Conservation (phyloP, 2,888 invertebrate genomes). For the Drosophila borborema region DNA sequence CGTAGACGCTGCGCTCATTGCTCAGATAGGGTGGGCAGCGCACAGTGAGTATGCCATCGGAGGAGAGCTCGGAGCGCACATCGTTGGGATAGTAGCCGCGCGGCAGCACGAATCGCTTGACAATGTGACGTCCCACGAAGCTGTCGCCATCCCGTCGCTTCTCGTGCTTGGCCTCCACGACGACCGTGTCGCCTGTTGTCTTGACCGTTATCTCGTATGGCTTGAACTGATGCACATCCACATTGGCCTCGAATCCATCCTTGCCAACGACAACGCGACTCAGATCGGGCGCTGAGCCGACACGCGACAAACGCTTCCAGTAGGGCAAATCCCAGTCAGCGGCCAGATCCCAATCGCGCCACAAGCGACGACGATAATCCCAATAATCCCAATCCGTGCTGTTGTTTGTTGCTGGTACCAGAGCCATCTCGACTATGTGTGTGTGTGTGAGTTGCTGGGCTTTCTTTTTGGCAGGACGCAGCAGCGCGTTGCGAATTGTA, state of each 20-base stretch:
- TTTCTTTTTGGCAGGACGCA: slow-evolving; percentile 59
- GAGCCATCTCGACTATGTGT: slow-evolving; percentile 70
- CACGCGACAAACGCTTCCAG: slow-evolving; percentile 83
- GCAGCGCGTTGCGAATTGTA: slow-evolving; percentile 61
- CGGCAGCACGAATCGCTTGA: slow-evolving; percentile 89
- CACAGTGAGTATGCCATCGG: slow-evolving; percentile 92
- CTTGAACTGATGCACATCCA: slow-evolving; percentile 89
- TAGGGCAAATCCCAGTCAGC: slow-evolving; percentile 84
- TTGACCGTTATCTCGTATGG: slow-evolving; percentile 90
- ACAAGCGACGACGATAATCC: slow-evolving; percentile 83
- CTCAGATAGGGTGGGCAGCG: slow-evolving; percentile 87
- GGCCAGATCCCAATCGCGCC: slow-evolving; percentile 83
- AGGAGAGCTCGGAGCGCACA: slow-evolving; percentile 87
- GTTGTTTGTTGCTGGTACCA: slow-evolving; percentile 77
- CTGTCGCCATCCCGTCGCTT: slow-evolving; percentile 90
- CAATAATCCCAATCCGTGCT: slow-evolving; percentile 83
- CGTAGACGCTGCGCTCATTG: slow-evolving; percentile 89
- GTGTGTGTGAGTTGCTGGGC: slow-evolving; percentile 19
- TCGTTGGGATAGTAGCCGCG: slow-evolving; percentile 89
- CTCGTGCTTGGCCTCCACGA: slow-evolving; percentile 90
- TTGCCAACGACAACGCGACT: slow-evolving; percentile 86
- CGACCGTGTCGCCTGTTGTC: slow-evolving; percentile 87
- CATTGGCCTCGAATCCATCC: slow-evolving; percentile 88
- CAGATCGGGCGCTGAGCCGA: slow-evolving; percentile 84
- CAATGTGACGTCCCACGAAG: slow-evolving; percentile 92